Evolutionary conservation across 2,888 invertebrate species (phyloP), one percentile per base, ranked within the genome.

Genomic region (Calephelis perditalis): DNA sequence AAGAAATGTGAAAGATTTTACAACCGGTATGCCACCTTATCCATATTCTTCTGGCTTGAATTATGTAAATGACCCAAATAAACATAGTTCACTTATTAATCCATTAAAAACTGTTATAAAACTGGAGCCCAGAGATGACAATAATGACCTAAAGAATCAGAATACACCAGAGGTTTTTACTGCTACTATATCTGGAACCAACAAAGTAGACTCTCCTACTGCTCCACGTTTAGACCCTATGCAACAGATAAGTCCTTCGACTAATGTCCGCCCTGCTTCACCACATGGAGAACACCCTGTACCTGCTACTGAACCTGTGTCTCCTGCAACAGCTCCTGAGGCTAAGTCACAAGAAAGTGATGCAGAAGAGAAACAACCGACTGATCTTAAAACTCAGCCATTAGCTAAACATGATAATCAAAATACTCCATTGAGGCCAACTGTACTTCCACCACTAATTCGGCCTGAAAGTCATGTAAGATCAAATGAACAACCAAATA

Each of bases 41-140:
- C 73, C 81, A 63, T 90, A 87, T 75, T 77, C 86, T 56, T 70
- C 84, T 54, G 84, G 75, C 71, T 82, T 89, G 59, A 87, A 81
- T 71, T 90, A 80, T 76, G 69, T 75, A 6, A 81, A 71, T 81
- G 91, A 91, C 68, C 77, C 82, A 62, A 85, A 76, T 64, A 91
- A 91, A 73, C 88, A 86, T 66, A 85, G 81, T 71, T 78, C 81
- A 61, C 81, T 83, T 60, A 76, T 90, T 45, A 89, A 91, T 76
- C 89, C 91, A 60, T 71, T 91, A 49, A 91, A 91, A 71, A 90
- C 91, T 61, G 87, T 91, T 11, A 91, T 91, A 60, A 91, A 91
- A 70, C 75, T 91, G 64, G 91, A 91, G 71, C 91, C 91, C 10
- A 79, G 91, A 73, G 91, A 91, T 82, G 91, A 91, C 73, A 65